Evolutionary conservation across 2,113 vertebrate genomes (phyloP).

Genomic region (Pao palembangensis): DNA sequence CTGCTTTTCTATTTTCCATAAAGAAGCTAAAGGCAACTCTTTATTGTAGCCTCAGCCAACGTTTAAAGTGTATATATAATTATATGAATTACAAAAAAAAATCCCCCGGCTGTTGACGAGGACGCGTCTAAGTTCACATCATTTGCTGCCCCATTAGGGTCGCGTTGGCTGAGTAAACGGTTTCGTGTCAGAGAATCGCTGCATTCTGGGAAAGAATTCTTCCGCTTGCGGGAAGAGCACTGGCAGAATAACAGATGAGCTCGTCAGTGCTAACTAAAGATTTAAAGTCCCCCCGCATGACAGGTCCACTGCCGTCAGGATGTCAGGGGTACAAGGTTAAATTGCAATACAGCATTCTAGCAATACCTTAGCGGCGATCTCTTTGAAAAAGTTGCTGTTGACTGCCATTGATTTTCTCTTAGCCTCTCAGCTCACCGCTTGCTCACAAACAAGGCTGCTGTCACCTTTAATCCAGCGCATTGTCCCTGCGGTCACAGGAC

Average conservation of each 20-base stretch:
- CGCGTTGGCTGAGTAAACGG: constrained; percentile 21
- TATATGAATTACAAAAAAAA: no score
- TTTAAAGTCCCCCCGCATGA: no score
- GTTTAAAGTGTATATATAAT: no score
- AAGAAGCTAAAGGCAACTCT: no score
- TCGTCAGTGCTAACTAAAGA: neutral
- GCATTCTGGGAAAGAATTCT: no score
- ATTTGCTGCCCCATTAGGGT: constrained; percentile 37
- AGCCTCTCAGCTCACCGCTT: neutral
- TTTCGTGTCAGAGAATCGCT: neutral
- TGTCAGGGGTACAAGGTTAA: constrained; percentile 1
- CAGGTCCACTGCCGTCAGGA: no score
- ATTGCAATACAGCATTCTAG: constrained; percentile 5
- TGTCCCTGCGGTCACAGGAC: constrained; percentile 2
- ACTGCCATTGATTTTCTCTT: constrained; percentile 25
- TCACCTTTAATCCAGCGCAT: constrained; percentile 23
- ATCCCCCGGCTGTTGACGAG: constrained; percentile 9
- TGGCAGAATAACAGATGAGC: neutral
- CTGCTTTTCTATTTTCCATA: no score
- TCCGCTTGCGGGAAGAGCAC: no score
- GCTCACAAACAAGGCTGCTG: constrained; percentile 3
- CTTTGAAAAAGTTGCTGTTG: constrained; percentile 9
- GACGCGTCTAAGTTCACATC: constrained; percentile 24
- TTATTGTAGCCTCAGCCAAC: no score
- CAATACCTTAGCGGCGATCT: neutral